A percentile compares a stretch with the other conserved stretches of the same genome.
Evolutionary conservation across 2,797 vertebrate genomes (phyloP).

Genomic region (Phoxinus dragarum): DNA sequence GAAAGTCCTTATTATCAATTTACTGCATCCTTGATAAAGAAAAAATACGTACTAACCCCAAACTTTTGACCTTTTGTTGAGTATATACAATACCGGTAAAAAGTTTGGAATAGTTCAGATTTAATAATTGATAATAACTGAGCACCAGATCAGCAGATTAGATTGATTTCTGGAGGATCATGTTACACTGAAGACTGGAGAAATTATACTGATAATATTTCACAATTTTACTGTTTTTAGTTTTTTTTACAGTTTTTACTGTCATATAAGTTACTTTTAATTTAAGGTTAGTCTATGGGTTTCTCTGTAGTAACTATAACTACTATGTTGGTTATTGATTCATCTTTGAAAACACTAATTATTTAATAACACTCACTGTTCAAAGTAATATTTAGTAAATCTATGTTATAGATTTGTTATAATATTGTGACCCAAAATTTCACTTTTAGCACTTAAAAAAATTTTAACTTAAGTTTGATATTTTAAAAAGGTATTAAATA

Average conservation of each 20-base stretch:
- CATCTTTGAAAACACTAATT: background rate
- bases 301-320: background rate
- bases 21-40: background rate
- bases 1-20: background rate
- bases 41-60: no score
- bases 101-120: background rate
- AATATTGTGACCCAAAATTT: background rate
- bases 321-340: background rate
- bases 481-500: background rate
- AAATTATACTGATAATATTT: background rate
- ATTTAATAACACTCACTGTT: background rate
- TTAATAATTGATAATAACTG: background rate
- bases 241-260: no score
- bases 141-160: background rate
- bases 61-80: background rate
- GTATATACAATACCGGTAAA: background rate
- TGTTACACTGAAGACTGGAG: background rate
- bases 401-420: no score
- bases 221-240: background rate
- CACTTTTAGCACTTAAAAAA: no score
- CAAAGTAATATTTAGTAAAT: background rate
- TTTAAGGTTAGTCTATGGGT: background rate
- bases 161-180: background rate
- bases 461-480: no score
- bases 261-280: background rate